A percentile compares a stretch with the other conserved stretches of the same genome.
Conservation (phyloP, 2,888 invertebrate species). For the Tenthredo distinguenda region DNA sequence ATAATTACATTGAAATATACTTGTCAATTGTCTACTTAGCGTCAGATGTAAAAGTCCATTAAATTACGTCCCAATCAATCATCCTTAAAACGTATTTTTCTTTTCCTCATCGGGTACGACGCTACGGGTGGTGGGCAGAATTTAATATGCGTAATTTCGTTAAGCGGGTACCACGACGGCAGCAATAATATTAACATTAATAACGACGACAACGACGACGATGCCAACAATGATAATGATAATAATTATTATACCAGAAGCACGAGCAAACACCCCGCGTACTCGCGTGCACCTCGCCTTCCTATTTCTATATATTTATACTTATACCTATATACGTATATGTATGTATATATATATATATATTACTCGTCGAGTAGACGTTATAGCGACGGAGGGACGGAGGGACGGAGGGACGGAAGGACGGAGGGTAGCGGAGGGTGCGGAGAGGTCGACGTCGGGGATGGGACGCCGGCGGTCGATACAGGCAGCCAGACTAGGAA, state of each 20-base stretch:
- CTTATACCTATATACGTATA: background rate
- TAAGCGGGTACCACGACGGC: background rate
- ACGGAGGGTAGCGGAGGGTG: constrained; percentile 16
- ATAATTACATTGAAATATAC: background rate
- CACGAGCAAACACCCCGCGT: constrained; percentile 34
- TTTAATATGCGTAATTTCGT: constrained; percentile 19
- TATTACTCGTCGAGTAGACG: constrained; percentile 5
- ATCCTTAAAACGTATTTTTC: background rate
- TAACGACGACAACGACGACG: background rate
- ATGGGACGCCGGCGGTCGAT: constrained; percentile 73
- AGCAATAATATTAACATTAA: constrained; percentile 19
- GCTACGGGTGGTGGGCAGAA: background rate
- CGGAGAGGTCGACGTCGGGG: constrained; percentile 39
- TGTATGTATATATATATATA: too few relatives aligned
- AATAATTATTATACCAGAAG: constrained; percentile 12
- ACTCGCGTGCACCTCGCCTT: constrained; percentile 21
- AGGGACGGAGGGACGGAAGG: background rate
- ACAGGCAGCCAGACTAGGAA: constrained; percentile 76
- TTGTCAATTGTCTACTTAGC: background rate
- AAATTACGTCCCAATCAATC: constrained; percentile 15
- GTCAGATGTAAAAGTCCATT: background rate
- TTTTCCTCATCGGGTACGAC: background rate
- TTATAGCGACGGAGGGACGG: background rate
- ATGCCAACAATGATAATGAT: constrained; percentile 30
- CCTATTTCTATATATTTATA: background rate